A percentile compares a stretch with the other conserved stretches of the same genome.
Conservation (phyloP, 92 coral and sea anemone genomes). For the Actinernus sp. region DNA sequence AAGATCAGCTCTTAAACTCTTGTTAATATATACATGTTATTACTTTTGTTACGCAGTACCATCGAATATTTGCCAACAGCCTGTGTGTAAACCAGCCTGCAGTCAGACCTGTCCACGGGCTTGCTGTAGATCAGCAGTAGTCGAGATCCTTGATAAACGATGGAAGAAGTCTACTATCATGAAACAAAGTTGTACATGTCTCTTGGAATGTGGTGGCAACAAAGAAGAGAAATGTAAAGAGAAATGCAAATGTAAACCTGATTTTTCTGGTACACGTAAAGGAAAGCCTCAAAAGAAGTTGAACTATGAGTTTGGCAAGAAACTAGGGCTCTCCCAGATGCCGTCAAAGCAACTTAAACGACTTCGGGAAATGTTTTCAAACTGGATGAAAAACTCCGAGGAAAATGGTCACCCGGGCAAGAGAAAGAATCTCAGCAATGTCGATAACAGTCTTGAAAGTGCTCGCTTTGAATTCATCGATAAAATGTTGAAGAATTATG, state of each 20-base stretch:
- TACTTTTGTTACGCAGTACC: no score
- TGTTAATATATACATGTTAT: no score
- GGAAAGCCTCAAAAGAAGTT: background rate
- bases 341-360: slow-evolving; percentile 10
- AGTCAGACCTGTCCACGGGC: slow-evolving; percentile 49
- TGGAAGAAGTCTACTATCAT: background rate
- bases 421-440: background rate
- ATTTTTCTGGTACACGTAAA: background rate
- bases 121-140: slow-evolving; percentile 26
- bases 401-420: background rate
- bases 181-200: slow-evolving; percentile 74
- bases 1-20: no score
- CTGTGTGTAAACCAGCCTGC: slow-evolving; percentile 25
- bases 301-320: background rate
- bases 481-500: slow-evolving; percentile 71
- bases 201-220: slow-evolving; percentile 64
- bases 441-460: slow-evolving; percentile 13
- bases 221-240: slow-evolving; percentile 57
- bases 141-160: background rate
- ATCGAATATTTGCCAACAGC: slow-evolving; percentile 10
- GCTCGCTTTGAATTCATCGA: slow-evolving; percentile 53
- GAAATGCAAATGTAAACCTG: slow-evolving; percentile 67
- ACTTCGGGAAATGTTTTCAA: slow-evolving; percentile 44
- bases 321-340: slow-evolving; percentile 3
- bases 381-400: slow-evolving; percentile 43